Percentiles rank a stretch among this genome's conserved stretches.
phyloP scores from a whole-genome alignment of 2,888 invertebrate genomes.

The Flexamia atlantica region DNA sequence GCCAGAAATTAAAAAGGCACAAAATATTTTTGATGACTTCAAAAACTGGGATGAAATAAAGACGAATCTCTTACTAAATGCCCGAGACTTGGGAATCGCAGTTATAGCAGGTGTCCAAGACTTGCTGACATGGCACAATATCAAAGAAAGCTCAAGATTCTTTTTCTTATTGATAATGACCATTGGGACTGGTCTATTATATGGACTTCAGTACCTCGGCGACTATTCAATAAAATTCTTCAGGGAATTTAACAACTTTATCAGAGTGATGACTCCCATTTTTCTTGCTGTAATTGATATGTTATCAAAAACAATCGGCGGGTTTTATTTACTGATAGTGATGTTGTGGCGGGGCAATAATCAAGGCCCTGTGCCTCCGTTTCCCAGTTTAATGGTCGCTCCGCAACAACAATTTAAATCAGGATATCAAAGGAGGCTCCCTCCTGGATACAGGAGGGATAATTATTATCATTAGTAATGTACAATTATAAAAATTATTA shows the following conservation, averaged over 20 bases:
- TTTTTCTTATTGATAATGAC: conserved; percentile 21
- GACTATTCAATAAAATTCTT: conserved; percentile 51
- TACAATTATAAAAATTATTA: background rate
- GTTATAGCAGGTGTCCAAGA: background rate
- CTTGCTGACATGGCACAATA: conserved; percentile 32
- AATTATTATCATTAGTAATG: background rate
- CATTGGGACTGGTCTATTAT: conserved; percentile 22
- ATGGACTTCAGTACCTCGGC: conserved; percentile 31
- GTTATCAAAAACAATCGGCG: conserved; percentile 38
- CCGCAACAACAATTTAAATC: background rate
- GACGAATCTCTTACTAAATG: background rate
- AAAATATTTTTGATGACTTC: background rate
- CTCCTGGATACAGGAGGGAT: conserved; percentile 5
- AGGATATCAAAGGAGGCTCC: background rate
- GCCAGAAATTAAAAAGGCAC: background rate
- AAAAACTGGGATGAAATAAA: conserved; percentile 32
- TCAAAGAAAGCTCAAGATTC: conserved; percentile 43
- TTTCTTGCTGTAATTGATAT: conserved; percentile 51
- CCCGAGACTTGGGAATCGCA: background rate
- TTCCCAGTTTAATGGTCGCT: conserved; percentile 20
- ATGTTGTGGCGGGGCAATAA: conserved; percentile 53
- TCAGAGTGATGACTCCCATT: conserved; percentile 41
- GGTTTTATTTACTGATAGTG: conserved; percentile 36
- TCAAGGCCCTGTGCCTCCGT: background rate
- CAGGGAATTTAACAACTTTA: conserved; percentile 50